Base-by-base conservation (phyloP, 2,888 invertebrate genomes). In the Leucophora obtusa region DNA sequence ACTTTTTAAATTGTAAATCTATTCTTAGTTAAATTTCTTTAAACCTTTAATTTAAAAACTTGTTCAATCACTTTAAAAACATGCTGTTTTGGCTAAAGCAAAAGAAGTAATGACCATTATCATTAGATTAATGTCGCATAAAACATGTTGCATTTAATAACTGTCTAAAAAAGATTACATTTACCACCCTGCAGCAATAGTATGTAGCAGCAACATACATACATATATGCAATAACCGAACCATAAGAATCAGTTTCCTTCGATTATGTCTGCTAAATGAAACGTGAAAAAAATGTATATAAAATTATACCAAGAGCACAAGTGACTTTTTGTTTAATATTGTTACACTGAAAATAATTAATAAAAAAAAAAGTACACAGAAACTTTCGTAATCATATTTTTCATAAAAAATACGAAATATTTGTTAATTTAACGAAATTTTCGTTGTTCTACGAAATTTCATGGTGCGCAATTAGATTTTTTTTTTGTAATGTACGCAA, bases 251-350 rank as follows among this genome's bases (percentile, higher is more conserved):
- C 47, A 54, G 66, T 66, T 81, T 81, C 51, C 56, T 81, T 81
- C 77, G 60, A 77, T 81, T 74, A 77, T 77, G 60, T 81, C 66
- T 53, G 77, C 50, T 66, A 81, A 81, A 70, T 76, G 72, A 80
- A 68, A 68, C 65, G 81, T 81, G 65, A 77, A 77, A 81, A 71
- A 81, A 72, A 72, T 70, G 70, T 65, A 28, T 21, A 28, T 56
- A 72, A 47, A 47, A 47, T 47, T 47, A 47, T 47, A 47, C 2
- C n/a, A 10, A 69, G 11, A 59, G 11, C 43, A 59, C 47, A 62
- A 58, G 59, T 70, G 59, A 65, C 51, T 74, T 18, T n/a, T 60
- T 38, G 38, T 38, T 1, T 11, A 6, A 24, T 28, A 56, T 28
- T 28, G 28, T 7, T 7, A 28, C 28, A 28, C 28, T 28, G 28